phyloP scores from a whole-genome alignment of 2,113 vertebrate genomes.

The Muntiacus reevesi region DNA sequence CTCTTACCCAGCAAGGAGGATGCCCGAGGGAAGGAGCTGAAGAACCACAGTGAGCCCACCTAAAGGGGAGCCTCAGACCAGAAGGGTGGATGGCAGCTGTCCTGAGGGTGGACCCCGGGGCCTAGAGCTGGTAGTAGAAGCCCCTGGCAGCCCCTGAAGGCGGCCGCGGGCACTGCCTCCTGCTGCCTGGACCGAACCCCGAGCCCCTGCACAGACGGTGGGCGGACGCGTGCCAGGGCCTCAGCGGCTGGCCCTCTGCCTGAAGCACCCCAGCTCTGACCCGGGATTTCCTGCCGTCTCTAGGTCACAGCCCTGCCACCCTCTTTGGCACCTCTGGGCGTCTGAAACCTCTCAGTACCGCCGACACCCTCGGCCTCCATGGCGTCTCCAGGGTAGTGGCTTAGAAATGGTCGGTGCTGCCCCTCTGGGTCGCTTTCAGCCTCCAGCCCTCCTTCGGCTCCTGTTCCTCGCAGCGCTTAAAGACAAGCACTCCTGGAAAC shows the following conservation, averaged over 20 bases:
- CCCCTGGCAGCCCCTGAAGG: not conserved
- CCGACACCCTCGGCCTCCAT: not conserved
- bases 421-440: not conserved
- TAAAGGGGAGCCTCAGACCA: not conserved
- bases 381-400: not conserved
- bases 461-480: not conserved
- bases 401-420: not conserved
- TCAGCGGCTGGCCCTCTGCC: not conserved
- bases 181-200: not conserved
- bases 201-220: accelerated
- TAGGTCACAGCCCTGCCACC: not conserved
- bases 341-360: not conserved
- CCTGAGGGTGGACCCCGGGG: not conserved
- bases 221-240: not conserved
- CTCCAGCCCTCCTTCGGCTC: not conserved
- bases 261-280: not conserved
- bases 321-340: not conserved
- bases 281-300: accelerated
- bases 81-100: not conserved
- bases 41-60: not conserved
- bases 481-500: not conserved
- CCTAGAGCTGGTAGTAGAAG: not conserved
- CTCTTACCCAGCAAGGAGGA: no score
- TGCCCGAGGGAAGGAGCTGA: not conserved
- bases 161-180: no score